A percentile compares a stretch with the other conserved stretches of the same genome.
phyloP scores from a whole-genome alignment of 2,113 vertebrate genomes.

The Gorsachius goisagi region DNA sequence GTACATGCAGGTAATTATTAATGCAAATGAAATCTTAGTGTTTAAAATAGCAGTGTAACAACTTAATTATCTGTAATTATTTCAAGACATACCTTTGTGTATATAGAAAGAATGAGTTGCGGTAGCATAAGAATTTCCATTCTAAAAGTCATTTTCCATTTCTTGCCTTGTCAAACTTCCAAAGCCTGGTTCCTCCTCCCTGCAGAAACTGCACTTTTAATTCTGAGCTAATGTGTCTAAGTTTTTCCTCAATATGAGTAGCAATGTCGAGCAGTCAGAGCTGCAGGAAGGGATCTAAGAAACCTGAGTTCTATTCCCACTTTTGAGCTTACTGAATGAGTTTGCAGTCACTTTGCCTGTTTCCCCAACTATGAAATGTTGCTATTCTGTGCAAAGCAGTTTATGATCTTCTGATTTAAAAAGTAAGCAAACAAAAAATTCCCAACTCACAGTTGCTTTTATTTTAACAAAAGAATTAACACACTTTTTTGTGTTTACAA shows the following conservation, averaged over 20 bases:
- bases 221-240: not conserved
- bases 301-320: not conserved
- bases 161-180: not conserved
- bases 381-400: not conserved
- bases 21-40: not conserved
- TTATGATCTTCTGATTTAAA: not conserved
- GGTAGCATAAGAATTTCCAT: not conserved
- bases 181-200: not conserved
- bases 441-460: not conserved
- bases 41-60: not conserved
- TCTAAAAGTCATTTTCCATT: not conserved
- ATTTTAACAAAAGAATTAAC: not conserved
- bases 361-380: not conserved
- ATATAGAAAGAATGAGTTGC: not conserved
- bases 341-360: not conserved
- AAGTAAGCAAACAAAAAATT: not conserved
- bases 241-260: not conserved
- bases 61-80: constrained; percentile 8
- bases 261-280: not conserved
- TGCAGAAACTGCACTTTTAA: not conserved
- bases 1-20: constrained; percentile 7
- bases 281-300: not conserved
- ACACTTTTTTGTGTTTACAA: not conserved
- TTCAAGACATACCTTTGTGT: not conserved
- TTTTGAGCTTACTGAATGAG: not conserved